Percentiles rank a stretch among this genome's conserved stretches.
Evolutionary conservation across 1,140 invertebrate species (phyloP).

Genomic region (Latrodectus geometricus): DNA sequence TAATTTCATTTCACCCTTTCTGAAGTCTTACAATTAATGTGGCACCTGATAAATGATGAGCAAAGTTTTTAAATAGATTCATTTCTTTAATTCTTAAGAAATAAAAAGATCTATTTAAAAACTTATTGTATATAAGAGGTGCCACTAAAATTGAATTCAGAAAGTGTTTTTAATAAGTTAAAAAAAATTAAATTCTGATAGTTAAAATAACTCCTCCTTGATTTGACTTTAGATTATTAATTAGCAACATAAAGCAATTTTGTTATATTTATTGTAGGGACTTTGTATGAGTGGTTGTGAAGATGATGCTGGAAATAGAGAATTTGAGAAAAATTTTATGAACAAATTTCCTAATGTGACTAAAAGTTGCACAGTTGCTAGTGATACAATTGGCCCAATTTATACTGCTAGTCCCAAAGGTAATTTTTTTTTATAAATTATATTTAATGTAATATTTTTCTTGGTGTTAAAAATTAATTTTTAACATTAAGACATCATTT

Average conservation of each 20-base stretch:
- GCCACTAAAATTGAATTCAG: too few species aligned
- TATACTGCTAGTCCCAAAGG: constrained; percentile 80
- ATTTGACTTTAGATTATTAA: neutral
- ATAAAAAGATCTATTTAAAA: too few species aligned
- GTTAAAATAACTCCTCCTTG: neutral
- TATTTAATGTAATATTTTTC: neutral
- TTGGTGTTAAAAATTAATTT: too few species aligned
- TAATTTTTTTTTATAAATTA: neutral
- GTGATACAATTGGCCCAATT: constrained; percentile 88
- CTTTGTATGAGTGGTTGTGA: constrained; percentile 90
- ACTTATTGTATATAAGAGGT: too few species aligned
- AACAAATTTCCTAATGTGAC: constrained; percentile 76
- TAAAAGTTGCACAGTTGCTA: constrained; percentile 77
- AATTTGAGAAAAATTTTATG: constrained; percentile 76
- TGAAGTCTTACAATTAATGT: too few species aligned
- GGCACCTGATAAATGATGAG: too few species aligned
- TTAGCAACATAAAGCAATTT: neutral
- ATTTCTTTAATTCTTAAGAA: too few species aligned
- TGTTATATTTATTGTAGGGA: constrained; percentile 73
- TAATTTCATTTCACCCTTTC: too few species aligned
- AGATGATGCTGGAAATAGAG: constrained; percentile 80
- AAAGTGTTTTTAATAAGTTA: neutral
- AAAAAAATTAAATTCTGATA: neutral
- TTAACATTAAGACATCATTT: too few species aligned
- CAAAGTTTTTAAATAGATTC: too few species aligned